These are phyloP conservation scores for Arizona elegans DNA, from an alignment of 2,113 vertebrate species.

Conservation along the genomic window DNA sequence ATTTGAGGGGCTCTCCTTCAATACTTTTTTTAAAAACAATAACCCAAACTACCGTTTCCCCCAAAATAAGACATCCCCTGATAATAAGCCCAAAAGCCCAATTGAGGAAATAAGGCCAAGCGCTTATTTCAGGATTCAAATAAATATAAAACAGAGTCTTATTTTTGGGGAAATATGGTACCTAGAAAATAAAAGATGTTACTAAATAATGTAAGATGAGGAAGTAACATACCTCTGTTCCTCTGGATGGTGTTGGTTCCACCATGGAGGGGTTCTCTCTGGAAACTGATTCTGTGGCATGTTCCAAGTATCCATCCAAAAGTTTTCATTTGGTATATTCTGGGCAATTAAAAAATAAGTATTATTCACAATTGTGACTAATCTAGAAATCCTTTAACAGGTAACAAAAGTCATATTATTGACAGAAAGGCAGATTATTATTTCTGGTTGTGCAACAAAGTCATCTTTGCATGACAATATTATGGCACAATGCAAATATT, in stretches of 20 bases:
- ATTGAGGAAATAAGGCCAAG: no score
- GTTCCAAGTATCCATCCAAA: neutral
- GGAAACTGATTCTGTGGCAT: neutral
- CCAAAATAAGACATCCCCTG: no score
- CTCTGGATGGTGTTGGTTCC: neutral
- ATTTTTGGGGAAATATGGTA: no score
- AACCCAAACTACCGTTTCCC: neutral
- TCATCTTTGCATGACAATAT: neutral
- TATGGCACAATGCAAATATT: neutral
- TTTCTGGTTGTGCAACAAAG: neutral
- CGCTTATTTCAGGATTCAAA: no score
- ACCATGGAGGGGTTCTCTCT: neutral
- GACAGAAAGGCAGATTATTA: neutral
- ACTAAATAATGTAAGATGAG: neutral
- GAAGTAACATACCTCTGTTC: neutral
- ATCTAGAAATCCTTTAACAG: neutral
- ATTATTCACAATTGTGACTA: neutral
- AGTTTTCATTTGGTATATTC: neutral
- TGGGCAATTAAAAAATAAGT: neutral
- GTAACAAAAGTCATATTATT: neutral
- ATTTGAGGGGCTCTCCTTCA: no score
- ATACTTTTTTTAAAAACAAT: neutral
- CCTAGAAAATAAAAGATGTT: neutral
- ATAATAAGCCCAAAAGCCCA: no score
- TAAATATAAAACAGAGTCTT: no score